A percentile compares a stretch with the other conserved stretches of the same genome.
Evolutionary conservation across 1,140 invertebrate genomes (phyloP).

Genomic region (Zaprionus inermis): DNA sequence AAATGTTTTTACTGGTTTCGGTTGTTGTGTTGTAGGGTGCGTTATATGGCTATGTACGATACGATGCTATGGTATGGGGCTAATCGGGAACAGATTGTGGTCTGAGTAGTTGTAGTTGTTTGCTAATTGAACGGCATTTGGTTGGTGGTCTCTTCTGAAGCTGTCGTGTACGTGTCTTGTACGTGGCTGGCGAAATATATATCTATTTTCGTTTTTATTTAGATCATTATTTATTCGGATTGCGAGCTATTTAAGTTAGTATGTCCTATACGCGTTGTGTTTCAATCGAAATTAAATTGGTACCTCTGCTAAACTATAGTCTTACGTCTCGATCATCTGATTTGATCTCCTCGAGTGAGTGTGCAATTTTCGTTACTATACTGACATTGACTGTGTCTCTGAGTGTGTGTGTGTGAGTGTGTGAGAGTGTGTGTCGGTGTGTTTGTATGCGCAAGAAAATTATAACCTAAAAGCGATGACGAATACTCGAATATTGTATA

Average conservation of each 20-base stretch:
- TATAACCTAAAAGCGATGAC: slow-evolving; percentile 65
- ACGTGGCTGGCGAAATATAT: slow-evolving; percentile 63
- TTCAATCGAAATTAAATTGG: slow-evolving; percentile 61
- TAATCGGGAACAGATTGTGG: slow-evolving; percentile 11
- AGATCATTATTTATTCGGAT: slow-evolving; percentile 45
- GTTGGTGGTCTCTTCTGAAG: slow-evolving; percentile 55
- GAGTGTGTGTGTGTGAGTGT: slow-evolving; percentile 28
- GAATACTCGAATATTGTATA: slow-evolving; percentile 35
- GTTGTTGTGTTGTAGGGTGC: not conserved
- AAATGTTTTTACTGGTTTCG: not conserved
- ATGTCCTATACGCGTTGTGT: slow-evolving; percentile 65
- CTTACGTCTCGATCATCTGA: slow-evolving; percentile 26
- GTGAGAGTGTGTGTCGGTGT: slow-evolving; percentile 44
- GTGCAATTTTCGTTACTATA: slow-evolving; percentile 59
- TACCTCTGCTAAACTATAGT: slow-evolving; percentile 73
- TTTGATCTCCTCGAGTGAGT: slow-evolving; percentile 24
- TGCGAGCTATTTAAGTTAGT: slow-evolving; percentile 64
- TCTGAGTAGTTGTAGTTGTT: slow-evolving; percentile 37
- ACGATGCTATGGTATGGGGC: slow-evolving; percentile 1
- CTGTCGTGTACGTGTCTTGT: slow-evolving; percentile 53
- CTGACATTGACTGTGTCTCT: slow-evolving; percentile 57
- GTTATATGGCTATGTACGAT: not conserved
- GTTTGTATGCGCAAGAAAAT: slow-evolving; percentile 59
- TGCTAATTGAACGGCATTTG: slow-evolving; percentile 68
- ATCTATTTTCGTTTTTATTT: slow-evolving; percentile 56